A percentile compares a stretch with the other conserved stretches of the same genome.
These are phyloP conservation scores for Helogale parvula DNA, from an alignment of 2,113 vertebrate genomes.

Conservation along the genomic window DNA sequence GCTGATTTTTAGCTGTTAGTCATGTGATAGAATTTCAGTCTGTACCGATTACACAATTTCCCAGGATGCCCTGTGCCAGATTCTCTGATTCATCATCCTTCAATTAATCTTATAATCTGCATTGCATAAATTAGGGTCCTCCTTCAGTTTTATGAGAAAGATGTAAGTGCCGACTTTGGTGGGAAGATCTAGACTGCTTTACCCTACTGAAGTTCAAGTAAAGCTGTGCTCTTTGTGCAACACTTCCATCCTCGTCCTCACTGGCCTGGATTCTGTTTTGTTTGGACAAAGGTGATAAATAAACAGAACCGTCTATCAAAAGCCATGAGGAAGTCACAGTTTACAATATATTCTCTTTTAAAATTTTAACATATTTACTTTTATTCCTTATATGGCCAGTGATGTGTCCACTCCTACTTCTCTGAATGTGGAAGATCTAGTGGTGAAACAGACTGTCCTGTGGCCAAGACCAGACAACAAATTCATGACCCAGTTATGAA, in stretches of 20 bases:
- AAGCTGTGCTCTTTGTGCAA: slow-evolving; percentile 36
- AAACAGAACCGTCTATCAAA: slow-evolving; percentile 53
- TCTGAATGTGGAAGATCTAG: slow-evolving; percentile 56
- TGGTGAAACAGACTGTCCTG: slow-evolving; percentile 41
- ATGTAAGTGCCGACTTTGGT: background rate
- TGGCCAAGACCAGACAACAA: slow-evolving; percentile 58
- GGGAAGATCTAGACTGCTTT: background rate
- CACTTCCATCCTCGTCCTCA: background rate
- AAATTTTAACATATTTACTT: slow-evolving; percentile 59
- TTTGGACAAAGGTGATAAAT: slow-evolving; percentile 56
- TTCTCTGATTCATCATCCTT: background rate
- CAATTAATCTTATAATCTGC: background rate
- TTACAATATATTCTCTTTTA: slow-evolving; percentile 69
- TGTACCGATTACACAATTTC: background rate
- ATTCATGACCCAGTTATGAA: slow-evolving; percentile 12
- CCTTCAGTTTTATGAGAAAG: background rate
- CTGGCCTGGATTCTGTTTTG: slow-evolving; percentile 47
- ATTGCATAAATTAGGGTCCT: background rate
- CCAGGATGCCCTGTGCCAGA: background rate
- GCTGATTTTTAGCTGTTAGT: background rate
- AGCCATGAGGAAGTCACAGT: slow-evolving; percentile 71
- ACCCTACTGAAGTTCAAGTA: background rate
- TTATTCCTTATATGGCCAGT: slow-evolving; percentile 75
- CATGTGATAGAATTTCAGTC: background rate
- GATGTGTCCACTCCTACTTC: slow-evolving; percentile 43